Evolutionary conservation across 2,113 vertebrate species (phyloP).

Genomic region (Hiodon alosoides): DNA sequence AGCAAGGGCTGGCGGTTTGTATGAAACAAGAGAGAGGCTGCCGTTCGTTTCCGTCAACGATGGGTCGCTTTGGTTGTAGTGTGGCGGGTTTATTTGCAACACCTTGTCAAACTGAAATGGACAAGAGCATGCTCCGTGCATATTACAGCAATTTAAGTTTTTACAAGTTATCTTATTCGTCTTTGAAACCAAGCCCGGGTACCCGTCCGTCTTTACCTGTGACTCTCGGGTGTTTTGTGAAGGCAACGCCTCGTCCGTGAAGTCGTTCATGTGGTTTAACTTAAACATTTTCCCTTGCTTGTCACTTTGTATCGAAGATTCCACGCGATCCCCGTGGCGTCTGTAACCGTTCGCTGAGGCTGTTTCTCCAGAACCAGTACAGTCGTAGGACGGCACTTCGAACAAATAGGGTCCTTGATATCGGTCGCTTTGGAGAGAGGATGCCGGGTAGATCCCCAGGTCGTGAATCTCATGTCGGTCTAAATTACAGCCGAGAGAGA

Average conservation of each 20-base stretch:
- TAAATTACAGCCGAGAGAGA: conserved; percentile 71
- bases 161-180: conserved; percentile 11
- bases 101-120: conserved; percentile 31
- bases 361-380: conserved; percentile 22
- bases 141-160: conserved; percentile 33
- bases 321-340: conserved; percentile 20
- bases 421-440: conserved; percentile 42
- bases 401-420: conserved; percentile 63
- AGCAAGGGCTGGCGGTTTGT: not conserved
- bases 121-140: conserved; percentile 23
- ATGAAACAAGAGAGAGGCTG: not conserved
- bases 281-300: conserved; percentile 14
- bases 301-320: conserved; percentile 8
- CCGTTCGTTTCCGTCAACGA: not conserved
- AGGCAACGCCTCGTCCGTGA: conserved; percentile 1
- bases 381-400: conserved; percentile 33
- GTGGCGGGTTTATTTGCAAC: conserved; percentile 17
- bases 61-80: conserved; percentile 13
- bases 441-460: conserved; percentile 35
- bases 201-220: conserved; percentile 6
- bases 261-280: conserved; percentile 4
- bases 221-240: not conserved
- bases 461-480: conserved; percentile 52
- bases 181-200: not conserved
- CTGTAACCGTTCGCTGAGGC: conserved; percentile 43